phyloP scores from a whole-genome alignment of 2,797 vertebrate genomes.

The Lepilemur septentrionalis region DNA sequence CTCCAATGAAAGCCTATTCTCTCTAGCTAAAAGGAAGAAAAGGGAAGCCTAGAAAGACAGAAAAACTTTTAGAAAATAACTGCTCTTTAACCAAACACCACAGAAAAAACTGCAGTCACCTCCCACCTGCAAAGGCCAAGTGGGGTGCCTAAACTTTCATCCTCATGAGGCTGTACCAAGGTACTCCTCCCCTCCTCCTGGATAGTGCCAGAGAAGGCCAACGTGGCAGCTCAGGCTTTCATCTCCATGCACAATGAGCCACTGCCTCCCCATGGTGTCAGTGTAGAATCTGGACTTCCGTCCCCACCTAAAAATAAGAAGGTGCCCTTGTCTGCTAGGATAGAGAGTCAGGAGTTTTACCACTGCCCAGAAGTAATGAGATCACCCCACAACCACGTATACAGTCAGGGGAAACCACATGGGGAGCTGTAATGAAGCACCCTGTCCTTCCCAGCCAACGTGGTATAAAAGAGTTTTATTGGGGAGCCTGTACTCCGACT shows the following conservation, averaged over 20 bases:
- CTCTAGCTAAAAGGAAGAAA: neutral
- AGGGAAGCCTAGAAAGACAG: neutral
- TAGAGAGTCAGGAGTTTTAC: neutral
- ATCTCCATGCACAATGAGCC: neutral
- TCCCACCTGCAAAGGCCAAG: neutral
- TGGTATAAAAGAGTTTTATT: neutral
- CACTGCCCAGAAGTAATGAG: neutral
- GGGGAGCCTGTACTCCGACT: neutral
- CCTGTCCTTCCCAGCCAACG: neutral
- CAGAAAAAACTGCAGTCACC: neutral
- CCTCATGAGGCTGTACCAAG: neutral
- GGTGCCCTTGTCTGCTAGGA: neutral
- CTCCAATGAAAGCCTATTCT: neutral
- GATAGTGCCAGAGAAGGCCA: neutral
- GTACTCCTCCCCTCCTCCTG: neutral
- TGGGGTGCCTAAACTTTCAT: neutral
- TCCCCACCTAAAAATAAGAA: neutral
- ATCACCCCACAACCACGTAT: neutral
- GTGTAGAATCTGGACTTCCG: neutral
- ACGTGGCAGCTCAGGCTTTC: neutral
- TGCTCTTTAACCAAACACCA: neutral
- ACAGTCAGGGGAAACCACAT: neutral
- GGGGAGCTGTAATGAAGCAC: neutral
- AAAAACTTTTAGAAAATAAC: neutral
- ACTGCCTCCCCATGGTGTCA: too few relatives aligned